These are phyloP conservation scores for cat (Felis catus) DNA, from an alignment of 2,113 vertebrate species.

Conservation along the genomic window DNA sequence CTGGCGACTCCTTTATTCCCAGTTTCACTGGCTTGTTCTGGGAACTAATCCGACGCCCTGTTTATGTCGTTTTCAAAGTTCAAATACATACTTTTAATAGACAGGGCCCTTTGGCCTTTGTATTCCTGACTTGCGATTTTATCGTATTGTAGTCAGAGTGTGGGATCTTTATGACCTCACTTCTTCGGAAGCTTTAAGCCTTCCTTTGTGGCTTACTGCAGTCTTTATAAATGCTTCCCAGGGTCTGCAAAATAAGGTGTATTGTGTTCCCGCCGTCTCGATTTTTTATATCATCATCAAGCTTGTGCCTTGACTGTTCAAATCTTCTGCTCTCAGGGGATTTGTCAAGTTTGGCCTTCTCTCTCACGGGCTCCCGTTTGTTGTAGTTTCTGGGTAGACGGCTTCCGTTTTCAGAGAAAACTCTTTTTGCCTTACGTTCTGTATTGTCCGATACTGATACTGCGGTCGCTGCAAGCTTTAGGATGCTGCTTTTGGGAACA, in stretches of 20 bases:
- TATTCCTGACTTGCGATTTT: not conserved
- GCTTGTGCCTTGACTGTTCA: not conserved
- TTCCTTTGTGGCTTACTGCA: not conserved
- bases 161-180: not conserved
- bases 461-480: not conserved
- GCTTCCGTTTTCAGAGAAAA: not conserved
- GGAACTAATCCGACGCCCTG: not conserved
- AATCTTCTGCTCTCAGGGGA: not conserved
- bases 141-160: not conserved
- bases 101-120: not conserved
- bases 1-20: not conserved
- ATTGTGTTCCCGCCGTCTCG: not conserved
- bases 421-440: not conserved
- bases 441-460: not conserved
- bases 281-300: not conserved
- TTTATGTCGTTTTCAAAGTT: not conserved
- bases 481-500: not conserved
- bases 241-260: not conserved
- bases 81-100: not conserved
- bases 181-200: not conserved
- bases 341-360: not conserved
- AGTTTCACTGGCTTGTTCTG: not conserved
- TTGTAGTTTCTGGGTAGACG: not conserved
- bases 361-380: not conserved
- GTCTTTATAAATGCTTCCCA: not conserved